A percentile compares a stretch with the other conserved stretches of the same genome.
phyloP scores from a whole-genome alignment of 2,888 invertebrate species.

The Caenorhabditis sulstoni region DNA sequence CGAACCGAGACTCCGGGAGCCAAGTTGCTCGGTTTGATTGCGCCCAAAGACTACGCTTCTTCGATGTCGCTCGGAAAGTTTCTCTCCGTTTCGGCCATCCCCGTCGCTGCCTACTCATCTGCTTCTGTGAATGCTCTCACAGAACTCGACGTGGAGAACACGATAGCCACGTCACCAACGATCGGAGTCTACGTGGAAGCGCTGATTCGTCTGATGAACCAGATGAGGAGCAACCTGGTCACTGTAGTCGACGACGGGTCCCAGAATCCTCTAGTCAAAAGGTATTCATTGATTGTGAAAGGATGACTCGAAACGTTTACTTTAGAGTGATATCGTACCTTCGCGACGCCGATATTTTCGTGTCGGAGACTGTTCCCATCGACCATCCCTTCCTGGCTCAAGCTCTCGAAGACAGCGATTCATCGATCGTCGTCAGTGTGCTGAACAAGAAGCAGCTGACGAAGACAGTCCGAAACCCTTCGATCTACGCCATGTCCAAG shows the following conservation, averaged over 20 bases:
- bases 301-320: too few relatives aligned
- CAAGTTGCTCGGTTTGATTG: slow-evolving; percentile 71
- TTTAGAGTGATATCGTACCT: slow-evolving; percentile 69
- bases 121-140: slow-evolving; percentile 70
- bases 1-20: slow-evolving; percentile 65
- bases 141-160: slow-evolving; percentile 67
- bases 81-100: slow-evolving; percentile 71
- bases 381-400: slow-evolving; percentile 70
- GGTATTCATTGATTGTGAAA: too few relatives aligned
- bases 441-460: slow-evolving; percentile 67
- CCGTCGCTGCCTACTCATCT: slow-evolving; percentile 76
- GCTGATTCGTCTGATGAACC: slow-evolving; percentile 67
- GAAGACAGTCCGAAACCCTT: slow-evolving; percentile 50
- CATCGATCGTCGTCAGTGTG: slow-evolving; percentile 72
- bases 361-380: slow-evolving; percentile 72
- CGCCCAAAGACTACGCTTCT: slow-evolving; percentile 75
- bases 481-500: slow-evolving; percentile 64
- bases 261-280: slow-evolving; percentile 60
- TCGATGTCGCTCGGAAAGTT: slow-evolving; percentile 73
- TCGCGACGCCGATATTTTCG: slow-evolving; percentile 69
- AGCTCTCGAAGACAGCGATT: slow-evolving; percentile 73
- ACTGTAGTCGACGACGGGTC: slow-evolving; percentile 74
- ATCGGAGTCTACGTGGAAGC: slow-evolving; percentile 73
- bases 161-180: slow-evolving; percentile 74
- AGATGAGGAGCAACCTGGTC: slow-evolving; percentile 73